Evolutionary conservation across 2,113 vertebrate species (phyloP), one percentile per base, ranked within the genome.

Genomic region (Holacanthus passer): DNA sequence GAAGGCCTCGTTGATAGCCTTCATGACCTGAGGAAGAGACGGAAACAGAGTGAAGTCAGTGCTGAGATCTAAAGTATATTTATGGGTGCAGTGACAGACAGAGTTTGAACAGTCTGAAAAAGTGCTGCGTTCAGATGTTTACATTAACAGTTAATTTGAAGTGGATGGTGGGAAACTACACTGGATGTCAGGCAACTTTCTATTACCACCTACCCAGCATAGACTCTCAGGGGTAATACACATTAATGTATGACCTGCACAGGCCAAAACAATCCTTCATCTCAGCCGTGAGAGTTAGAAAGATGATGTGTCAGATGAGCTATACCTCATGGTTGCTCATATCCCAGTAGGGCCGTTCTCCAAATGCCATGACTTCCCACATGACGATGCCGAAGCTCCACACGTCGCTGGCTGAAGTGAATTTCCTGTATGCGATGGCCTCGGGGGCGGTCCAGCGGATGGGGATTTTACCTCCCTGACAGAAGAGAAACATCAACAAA

Each of bases 381-480:
- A 99, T 99, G 89, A 99, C 98, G 0, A 99, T 99, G 71, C 98
- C 98, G 0, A 97, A 99, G 92, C 97, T 99, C 98, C 98, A 99
- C 86, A 97, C 97, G 0, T 99, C 98, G 2, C 98, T 99, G 90
- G 97, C 98, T 0, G 98, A 99, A 32, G 98, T 98, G 93, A 99
- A 99, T 93, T 99, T 99, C 86, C 98, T 97, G 93, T 96, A 97
- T 1, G 97, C 96, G 50, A 99, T 99, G 88, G 98, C 97, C 88
- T 99, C 98, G 0, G 98, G 98, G 0, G 98, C 97, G 0, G 98
- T 99, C 98, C 98, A 99, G 11, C 98, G 97, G 89, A 99, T 99
- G 0, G 98, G 98, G 90, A 99, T 99, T 95, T 99, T 99, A 82
- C 98, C 98, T 0, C 98, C 98, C 98, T 99, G 75, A 48, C 60